These are phyloP conservation scores for Lophochroa leadbeateri DNA, from an alignment of 2,113 vertebrate species.

Conservation along the genomic window DNA sequence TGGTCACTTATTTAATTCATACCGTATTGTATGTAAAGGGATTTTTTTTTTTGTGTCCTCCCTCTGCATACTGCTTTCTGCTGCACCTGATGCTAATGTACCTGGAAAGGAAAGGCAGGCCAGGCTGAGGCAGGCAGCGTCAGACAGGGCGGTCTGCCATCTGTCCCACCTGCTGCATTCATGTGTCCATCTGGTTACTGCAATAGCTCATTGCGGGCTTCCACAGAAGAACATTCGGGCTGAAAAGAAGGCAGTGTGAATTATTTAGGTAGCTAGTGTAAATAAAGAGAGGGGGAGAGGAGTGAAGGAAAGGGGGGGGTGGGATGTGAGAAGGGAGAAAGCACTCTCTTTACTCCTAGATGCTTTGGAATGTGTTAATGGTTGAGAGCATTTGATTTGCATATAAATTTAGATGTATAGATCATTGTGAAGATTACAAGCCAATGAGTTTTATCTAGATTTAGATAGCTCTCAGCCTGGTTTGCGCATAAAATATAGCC, in stretches of 20 bases:
- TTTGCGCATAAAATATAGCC: conserved; percentile 80
- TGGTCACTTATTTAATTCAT: conserved; percentile 37
- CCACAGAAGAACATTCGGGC: conserved; percentile 65
- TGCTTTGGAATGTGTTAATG: conserved; percentile 80
- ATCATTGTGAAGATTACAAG: conserved; percentile 80
- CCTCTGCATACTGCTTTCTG: conserved; percentile 52
- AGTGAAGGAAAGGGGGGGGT: not conserved
- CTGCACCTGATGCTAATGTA: conserved; percentile 78
- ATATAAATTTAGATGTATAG: conserved; percentile 85
- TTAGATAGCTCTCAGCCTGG: conserved; percentile 75
- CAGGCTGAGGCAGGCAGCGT: conserved; percentile 77
- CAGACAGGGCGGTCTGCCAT: conserved; percentile 84
- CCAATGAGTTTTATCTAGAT: conserved; percentile 84
- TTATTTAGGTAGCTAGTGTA: conserved; percentile 82
- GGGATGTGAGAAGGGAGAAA: not conserved
- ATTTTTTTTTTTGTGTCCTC: not conserved
- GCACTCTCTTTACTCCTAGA: conserved; percentile 27
- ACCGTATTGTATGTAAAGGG: not conserved
- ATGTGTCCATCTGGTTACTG: conserved; percentile 84
- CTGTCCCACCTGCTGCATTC: conserved; percentile 88
- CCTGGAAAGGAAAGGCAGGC: conserved; percentile 81
- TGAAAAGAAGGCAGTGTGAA: conserved; percentile 80
- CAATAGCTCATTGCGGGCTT: conserved; percentile 76
- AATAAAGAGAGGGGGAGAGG: conserved; percentile 72
- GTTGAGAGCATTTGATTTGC: conserved; percentile 78